Conservation (phyloP, 53 echinoderm and acorn worm genomes). For the Henricia sp. region DNA sequence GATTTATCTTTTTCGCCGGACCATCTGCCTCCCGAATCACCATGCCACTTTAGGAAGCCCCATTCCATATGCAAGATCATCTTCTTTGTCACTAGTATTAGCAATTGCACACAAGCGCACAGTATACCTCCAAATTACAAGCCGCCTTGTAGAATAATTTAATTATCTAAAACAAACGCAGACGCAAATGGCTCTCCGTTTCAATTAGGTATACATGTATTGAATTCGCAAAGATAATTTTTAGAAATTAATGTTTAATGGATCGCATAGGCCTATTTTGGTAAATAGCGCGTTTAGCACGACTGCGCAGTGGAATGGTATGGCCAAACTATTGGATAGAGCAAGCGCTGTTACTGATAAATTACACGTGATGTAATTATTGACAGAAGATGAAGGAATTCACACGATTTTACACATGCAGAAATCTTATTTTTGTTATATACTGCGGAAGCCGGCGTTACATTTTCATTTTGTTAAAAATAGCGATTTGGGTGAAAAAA, state of each 20-base stretch:
- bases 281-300: no score
- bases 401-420: no score
- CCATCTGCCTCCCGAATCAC: conserved; percentile 41
- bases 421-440: no score
- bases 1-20: conserved; percentile 37
- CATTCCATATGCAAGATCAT: not conserved
- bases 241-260: not conserved
- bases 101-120: conserved; percentile 1
- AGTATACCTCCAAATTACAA: conserved; percentile 1
- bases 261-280: no score
- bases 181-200: conserved; percentile 28
- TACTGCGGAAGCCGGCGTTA: no score
- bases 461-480: no score
- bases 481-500: no score
- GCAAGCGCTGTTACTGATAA: no score
- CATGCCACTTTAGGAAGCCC: not conserved
- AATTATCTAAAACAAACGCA: conserved; percentile 31
- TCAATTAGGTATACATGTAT: not conserved
- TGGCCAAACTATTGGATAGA: no score
- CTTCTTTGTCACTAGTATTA: not conserved
- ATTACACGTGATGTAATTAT: no score
- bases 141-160: not conserved
- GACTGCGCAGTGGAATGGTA: no score
- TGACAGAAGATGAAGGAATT: no score
- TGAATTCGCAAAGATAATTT: conserved; percentile 22